Evolutionary conservation across 2,797 vertebrate species (phyloP).

Genomic region (Halcyon chelicuti): DNA sequence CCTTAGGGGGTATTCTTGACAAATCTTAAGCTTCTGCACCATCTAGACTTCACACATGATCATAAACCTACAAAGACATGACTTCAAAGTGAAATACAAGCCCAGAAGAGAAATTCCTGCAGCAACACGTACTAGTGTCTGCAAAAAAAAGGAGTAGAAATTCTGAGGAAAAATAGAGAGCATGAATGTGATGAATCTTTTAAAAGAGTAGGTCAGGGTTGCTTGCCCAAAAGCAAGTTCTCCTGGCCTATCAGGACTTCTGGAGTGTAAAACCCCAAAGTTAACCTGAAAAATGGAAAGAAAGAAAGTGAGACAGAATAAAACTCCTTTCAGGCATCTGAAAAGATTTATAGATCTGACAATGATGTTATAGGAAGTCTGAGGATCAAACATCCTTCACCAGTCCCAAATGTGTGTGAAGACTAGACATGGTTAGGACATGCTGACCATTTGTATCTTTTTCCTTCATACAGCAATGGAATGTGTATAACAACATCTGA

Average conservation of each 20-base stretch:
- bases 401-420: neutral
- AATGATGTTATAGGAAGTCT: neutral
- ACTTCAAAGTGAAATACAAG: slow-evolving; percentile 54
- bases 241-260: neutral
- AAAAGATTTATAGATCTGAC: slow-evolving; percentile 4
- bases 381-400: neutral
- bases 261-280: neutral
- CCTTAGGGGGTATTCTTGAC: slow-evolving; percentile 47
- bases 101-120: slow-evolving; percentile 33
- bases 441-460: neutral
- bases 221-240: neutral
- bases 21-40: slow-evolving; percentile 42
- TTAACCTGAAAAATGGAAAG: neutral
- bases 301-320: neutral
- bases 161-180: neutral
- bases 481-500: neutral
- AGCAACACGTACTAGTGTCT: neutral
- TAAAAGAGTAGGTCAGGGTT: neutral
- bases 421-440: neutral
- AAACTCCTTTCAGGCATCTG: neutral
- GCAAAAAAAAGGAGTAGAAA: neutral
- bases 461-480: neutral
- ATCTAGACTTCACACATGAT: neutral
- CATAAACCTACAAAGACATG: slow-evolving; percentile 44
- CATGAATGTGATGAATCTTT: neutral